Evolutionary conservation across 2,797 vertebrate species (phyloP), one percentile per base, ranked within the genome.

Genomic region (Danio aesculapii): DNA sequence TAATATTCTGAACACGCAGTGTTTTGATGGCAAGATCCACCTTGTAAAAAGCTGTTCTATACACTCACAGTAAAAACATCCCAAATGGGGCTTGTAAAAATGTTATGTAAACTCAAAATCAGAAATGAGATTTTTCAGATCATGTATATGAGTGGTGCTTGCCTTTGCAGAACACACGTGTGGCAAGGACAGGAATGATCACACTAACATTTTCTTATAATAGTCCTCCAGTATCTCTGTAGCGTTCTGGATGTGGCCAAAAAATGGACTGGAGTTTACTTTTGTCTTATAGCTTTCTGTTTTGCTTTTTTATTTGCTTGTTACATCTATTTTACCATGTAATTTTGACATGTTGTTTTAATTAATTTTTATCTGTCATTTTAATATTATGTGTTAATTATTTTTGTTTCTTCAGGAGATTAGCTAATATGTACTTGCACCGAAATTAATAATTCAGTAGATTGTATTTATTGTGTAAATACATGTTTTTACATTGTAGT

Each of bases 71-170:
- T 44, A 16, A 76, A 64, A 49, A 13, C 50, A 30, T 30, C 30
- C n/a, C 39, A 12, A 11, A 50, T 44, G 39, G 61, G 21, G 12
- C 7, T 53, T 63, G 21, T 62, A 41, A 5, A 50, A 12, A 49
- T 8, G 4, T 14, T n/a, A 9, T 52, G 9, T 6, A 39, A 11
- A 53, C 14, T 61, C 30, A 62, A 59, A 75, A 50, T 12, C 50
- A 63, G 1, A 73, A 46, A 73, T 73, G 6, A 2, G 43, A 46
- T 55, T 55, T 30, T 72, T 72, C 19, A 68, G 50, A 30, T 30
- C 66, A 30, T 30, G 3, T 10, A 73, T 58, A 17, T 21, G 12
- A 58, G n/a, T 46, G 12, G 70, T 46, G 70, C 53, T 73, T 73
- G 53, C 12, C 70, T 73, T 12, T 59, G 43, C 43, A 59, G 59